These are phyloP conservation scores for Dendrocincla fuliginosa DNA, from an alignment of 2,797 vertebrate species.

Conservation along the genomic window DNA sequence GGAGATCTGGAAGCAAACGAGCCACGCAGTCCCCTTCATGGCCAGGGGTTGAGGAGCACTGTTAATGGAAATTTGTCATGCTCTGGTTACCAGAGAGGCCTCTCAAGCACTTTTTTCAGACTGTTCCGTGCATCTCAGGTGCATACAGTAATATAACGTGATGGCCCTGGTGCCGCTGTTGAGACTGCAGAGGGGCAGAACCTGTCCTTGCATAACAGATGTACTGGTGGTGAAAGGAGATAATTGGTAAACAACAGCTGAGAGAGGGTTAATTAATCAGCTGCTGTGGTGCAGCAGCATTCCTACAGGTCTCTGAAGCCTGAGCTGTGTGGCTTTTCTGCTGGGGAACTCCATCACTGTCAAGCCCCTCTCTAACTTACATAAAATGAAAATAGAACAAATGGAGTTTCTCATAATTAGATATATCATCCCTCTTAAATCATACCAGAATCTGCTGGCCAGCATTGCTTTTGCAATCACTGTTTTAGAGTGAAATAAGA, in stretches of 20 bases:
- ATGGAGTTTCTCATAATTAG: background rate
- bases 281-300: background rate
- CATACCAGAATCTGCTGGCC: background rate
- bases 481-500: background rate
- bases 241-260: background rate
- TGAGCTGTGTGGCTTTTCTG: background rate
- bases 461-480: background rate
- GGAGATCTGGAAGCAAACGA: background rate
- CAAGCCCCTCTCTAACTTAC: background rate
- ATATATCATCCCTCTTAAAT: background rate
- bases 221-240: background rate
- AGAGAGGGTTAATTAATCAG: background rate
- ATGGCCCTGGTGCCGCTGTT: background rate
- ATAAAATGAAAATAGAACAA: background rate
- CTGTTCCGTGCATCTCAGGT: background rate
- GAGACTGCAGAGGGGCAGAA: background rate
- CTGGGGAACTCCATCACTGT: background rate
- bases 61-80: background rate
- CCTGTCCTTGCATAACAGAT: background rate
- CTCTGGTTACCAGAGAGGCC: background rate
- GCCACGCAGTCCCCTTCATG: no score
- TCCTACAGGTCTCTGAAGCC: background rate
- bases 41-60: rapidly evolving
- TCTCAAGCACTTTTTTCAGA: background rate
- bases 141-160: background rate